Percentiles rank a stretch among this genome's conserved stretches.
Evolutionary conservation across 2,113 vertebrate genomes (phyloP).

Genomic region (Sialia sialis): DNA sequence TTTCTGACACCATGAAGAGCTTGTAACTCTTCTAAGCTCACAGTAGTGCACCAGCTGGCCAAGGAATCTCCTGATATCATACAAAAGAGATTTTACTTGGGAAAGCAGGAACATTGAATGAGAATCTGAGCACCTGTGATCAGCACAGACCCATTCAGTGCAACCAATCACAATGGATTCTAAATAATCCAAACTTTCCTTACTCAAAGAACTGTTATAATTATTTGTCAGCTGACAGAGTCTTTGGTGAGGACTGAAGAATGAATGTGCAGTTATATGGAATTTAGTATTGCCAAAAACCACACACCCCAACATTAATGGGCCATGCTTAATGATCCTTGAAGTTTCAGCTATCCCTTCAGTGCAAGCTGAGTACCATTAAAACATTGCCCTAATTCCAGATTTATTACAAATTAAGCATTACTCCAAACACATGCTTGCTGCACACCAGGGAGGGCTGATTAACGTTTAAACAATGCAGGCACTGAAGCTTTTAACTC

Average conservation of each 20-base stretch:
- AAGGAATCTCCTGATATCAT: not conserved
- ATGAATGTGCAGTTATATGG: not conserved
- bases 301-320: not conserved
- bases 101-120: not conserved
- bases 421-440: not conserved
- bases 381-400: not conserved
- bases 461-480: constrained; percentile 16
- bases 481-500: not conserved
- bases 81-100: not conserved
- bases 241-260: not conserved
- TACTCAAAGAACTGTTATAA: not conserved
- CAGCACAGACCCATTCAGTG: not conserved
- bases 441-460: not conserved
- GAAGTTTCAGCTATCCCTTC: not conserved
- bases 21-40: not conserved
- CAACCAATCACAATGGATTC: not conserved
- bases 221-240: not conserved
- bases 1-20: not conserved
- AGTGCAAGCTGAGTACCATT: not conserved
- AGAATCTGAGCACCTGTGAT: not conserved
- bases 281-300: not conserved
- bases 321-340: not conserved
- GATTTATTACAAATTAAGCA: constrained; percentile 15
- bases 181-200: not conserved
- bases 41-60: not conserved